phyloP scores from a whole-genome alignment of 2,113 vertebrate genomes.

The Tupaia chinensis region DNA sequence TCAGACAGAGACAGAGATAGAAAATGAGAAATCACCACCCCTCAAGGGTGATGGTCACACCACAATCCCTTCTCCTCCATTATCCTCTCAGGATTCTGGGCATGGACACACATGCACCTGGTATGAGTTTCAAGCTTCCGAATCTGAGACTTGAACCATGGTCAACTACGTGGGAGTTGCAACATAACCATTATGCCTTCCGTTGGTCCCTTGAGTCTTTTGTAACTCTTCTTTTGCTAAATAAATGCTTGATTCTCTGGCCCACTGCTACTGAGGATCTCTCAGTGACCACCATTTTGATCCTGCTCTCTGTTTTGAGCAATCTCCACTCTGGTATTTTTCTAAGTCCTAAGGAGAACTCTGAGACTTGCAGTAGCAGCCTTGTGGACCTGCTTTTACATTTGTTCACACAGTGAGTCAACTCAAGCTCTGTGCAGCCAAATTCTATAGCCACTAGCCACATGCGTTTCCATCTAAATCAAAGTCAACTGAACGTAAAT shows the following conservation, averaged over 20 bases:
- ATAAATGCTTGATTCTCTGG: neutral
- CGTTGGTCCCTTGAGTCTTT: too few species aligned
- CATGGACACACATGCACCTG: too few species aligned
- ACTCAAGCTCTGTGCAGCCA: neutral
- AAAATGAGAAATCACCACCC: too few species aligned
- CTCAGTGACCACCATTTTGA: neutral
- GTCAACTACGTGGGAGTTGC: too few species aligned
- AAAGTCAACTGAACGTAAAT: conserved; percentile 16
- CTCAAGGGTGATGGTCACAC: too few species aligned
- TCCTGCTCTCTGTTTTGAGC: neutral
- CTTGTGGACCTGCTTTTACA: neutral
- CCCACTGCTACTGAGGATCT: neutral
- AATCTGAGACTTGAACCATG: too few species aligned
- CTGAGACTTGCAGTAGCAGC: neutral
- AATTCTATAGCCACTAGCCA: neutral
- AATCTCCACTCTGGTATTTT: neutral
- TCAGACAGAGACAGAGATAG: too few species aligned
- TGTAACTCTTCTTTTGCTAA: neutral
- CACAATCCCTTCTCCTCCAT: too few species aligned
- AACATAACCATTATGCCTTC: too few species aligned
- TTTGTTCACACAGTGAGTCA: conserved; percentile 15
- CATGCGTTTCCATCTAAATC: neutral
- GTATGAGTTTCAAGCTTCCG: too few species aligned
- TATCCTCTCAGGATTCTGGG: too few species aligned
- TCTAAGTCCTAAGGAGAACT: neutral